These are phyloP conservation scores for Rhagonycha lutea DNA, from an alignment of 2,888 invertebrate genomes.

Conservation along the genomic window DNA sequence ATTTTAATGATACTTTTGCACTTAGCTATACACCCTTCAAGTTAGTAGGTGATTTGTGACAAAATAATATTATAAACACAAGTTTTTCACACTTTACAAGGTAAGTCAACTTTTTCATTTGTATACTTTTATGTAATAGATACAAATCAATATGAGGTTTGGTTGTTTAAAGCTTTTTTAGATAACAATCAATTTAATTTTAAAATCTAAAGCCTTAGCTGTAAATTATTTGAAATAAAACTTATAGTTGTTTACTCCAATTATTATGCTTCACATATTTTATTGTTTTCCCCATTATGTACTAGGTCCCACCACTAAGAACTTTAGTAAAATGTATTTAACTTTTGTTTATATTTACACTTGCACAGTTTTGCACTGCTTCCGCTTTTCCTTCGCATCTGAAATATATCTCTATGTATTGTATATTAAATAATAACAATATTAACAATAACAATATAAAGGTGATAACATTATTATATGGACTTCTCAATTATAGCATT, in stretches of 20 bases:
- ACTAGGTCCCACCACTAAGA: background rate
- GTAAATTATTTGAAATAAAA: no score
- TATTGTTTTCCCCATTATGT: background rate
- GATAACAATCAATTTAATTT: background rate
- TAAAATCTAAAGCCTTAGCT: background rate
- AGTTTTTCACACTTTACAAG: conserved; percentile 23
- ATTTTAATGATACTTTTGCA: conserved; percentile 44
- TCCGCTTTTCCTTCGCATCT: background rate
- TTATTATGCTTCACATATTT: background rate
- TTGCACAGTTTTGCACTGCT: background rate
- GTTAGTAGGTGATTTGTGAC: conserved; percentile 40
- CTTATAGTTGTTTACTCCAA: background rate
- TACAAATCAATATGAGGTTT: background rate
- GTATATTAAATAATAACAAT: background rate
- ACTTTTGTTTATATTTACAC: background rate
- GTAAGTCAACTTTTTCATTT: conserved; percentile 25
- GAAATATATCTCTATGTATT: background rate
- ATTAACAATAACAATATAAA: background rate
- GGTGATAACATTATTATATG: background rate
- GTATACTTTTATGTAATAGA: background rate
- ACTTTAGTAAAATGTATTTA: background rate
- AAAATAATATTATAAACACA: conserved; percentile 35
- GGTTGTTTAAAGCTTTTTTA: background rate
- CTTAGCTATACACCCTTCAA: conserved; percentile 43
- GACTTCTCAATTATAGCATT: background rate